phyloP scores from a whole-genome alignment of 2,113 vertebrate genomes.

The Takifugu bimaculatus region DNA sequence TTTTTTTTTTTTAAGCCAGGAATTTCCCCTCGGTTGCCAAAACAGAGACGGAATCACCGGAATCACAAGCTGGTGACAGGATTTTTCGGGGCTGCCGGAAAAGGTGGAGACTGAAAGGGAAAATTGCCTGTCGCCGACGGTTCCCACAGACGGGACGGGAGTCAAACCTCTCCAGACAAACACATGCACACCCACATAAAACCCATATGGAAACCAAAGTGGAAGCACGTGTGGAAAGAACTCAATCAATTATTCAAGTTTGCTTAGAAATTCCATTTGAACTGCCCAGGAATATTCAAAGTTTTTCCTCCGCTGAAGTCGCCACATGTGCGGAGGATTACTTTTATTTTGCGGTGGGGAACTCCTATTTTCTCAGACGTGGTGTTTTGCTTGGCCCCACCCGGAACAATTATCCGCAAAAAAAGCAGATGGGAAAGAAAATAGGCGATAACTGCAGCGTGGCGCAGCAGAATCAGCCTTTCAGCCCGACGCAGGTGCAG shows the following conservation, averaged over 20 bases:
- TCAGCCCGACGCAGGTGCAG: constrained; percentile 17
- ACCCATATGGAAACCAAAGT: constrained; percentile 55
- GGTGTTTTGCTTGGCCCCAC: constrained; percentile 4
- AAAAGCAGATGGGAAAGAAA: constrained; percentile 10
- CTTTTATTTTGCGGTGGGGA: constrained; percentile 42
- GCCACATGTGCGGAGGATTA: constrained; percentile 53
- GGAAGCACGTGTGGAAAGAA: constrained; percentile 53
- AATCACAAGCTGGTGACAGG: too few relatives aligned
- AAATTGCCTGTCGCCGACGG: too few relatives aligned
- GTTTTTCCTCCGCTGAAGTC: constrained; percentile 8
- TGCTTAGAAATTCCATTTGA: constrained; percentile 53
- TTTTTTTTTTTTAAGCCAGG: constrained; percentile 44
- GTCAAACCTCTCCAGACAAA: constrained; percentile 32
- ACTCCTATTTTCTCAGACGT: constrained; percentile 31
- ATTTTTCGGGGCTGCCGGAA: too few relatives aligned
- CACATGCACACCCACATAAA: constrained; percentile 44
- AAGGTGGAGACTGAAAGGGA: too few relatives aligned
- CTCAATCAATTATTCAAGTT: constrained; percentile 34
- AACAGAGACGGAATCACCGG: too few relatives aligned
- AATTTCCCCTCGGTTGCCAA: constrained; percentile 49
- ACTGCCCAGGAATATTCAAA: constrained; percentile 41
- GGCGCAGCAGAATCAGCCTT: constrained; percentile 15
- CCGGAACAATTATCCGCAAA: constrained; percentile 9
- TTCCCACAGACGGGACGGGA: too few relatives aligned
- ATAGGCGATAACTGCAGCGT: constrained; percentile 16